These are phyloP conservation scores for Drosophila setosimentum DNA, from an alignment of 2,888 invertebrate genomes.

Conservation along the genomic window DNA sequence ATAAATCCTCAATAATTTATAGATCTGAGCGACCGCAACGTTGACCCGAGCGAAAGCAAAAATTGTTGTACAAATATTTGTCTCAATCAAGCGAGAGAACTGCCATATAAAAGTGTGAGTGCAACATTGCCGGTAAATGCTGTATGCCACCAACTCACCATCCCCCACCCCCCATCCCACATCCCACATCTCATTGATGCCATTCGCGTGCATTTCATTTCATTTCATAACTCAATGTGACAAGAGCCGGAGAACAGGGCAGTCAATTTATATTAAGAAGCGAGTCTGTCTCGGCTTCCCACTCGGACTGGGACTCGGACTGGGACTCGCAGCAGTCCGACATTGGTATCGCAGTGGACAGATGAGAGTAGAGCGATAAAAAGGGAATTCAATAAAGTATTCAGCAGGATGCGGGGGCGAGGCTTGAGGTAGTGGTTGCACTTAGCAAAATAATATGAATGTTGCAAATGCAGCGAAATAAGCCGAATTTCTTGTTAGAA, in stretches of 20 bases:
- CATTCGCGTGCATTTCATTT: slow-evolving; percentile 8
- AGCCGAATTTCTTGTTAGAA: not conserved
- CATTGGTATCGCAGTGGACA: slow-evolving; percentile 53
- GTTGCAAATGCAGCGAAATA: too few relatives aligned
- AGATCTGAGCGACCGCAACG: slow-evolving; percentile 55
- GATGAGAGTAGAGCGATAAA: slow-evolving; percentile 45
- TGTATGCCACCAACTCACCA: slow-evolving; percentile 5
- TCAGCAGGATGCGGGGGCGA: slow-evolving; percentile 28
- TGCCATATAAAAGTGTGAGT: slow-evolving; percentile 9
- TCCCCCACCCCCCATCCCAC: not conserved
- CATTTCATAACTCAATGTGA: slow-evolving; percentile 71
- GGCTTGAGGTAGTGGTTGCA: not conserved
- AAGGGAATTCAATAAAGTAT: slow-evolving; percentile 66
- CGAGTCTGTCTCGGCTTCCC: not conserved
- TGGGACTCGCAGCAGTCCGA: slow-evolving; percentile 14
- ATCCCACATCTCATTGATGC: not conserved
- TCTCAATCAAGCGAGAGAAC: slow-evolving; percentile 61
- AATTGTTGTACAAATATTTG: slow-evolving; percentile 76
- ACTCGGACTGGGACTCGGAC: not conserved
- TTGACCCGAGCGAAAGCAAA: slow-evolving; percentile 46
- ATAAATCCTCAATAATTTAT: slow-evolving; percentile 73
- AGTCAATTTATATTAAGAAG: slow-evolving; percentile 68
- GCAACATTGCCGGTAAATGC: not conserved
- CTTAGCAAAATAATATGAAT: not conserved
- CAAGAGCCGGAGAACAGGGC: slow-evolving; percentile 48